phyloP scores from a whole-genome alignment of 2,888 invertebrate species.

The Eretmocerus hayati region DNA sequence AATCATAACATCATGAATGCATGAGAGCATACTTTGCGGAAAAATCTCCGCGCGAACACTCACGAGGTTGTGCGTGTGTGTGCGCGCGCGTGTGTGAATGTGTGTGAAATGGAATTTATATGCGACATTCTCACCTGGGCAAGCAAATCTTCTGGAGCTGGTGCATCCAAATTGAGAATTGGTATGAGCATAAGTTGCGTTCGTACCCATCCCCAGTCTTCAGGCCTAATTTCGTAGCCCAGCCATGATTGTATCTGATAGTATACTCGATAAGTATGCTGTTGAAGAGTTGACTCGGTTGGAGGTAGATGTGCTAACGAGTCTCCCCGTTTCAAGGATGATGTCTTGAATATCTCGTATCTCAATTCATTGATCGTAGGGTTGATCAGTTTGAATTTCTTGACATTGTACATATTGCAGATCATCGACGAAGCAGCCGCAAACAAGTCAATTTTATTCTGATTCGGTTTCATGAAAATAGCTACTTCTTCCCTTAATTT shows the following conservation, averaged over 20 bases:
- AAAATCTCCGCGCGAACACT: too few species aligned
- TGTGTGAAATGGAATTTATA: too few species aligned
- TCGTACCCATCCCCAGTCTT: slow-evolving; percentile 7
- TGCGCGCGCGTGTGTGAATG: too few species aligned
- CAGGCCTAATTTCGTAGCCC: not conserved
- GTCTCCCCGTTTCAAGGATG: not conserved
- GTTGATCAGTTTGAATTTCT: too few species aligned
- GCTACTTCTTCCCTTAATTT: not conserved
- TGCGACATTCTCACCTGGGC: too few species aligned
- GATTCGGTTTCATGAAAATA: too few species aligned
- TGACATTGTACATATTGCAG: not conserved
- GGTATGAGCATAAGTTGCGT: slow-evolving; percentile 16
- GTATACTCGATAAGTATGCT: slow-evolving; percentile 4
- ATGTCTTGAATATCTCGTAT: not conserved
- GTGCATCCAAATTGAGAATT: too few species aligned
- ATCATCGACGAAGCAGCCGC: not conserved
- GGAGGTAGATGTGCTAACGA: slow-evolving; percentile 1
- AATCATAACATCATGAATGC: too few species aligned
- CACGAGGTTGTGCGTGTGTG: too few species aligned
- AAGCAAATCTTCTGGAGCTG: too few species aligned
- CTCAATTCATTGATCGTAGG: not conserved
- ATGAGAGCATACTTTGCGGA: too few species aligned
- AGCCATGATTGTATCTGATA: slow-evolving; percentile 7
- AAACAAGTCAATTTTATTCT: not conserved
- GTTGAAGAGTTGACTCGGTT: not conserved